phyloP scores from a whole-genome alignment of 2,888 invertebrate genomes.

The Aspidapion aeneum region DNA sequence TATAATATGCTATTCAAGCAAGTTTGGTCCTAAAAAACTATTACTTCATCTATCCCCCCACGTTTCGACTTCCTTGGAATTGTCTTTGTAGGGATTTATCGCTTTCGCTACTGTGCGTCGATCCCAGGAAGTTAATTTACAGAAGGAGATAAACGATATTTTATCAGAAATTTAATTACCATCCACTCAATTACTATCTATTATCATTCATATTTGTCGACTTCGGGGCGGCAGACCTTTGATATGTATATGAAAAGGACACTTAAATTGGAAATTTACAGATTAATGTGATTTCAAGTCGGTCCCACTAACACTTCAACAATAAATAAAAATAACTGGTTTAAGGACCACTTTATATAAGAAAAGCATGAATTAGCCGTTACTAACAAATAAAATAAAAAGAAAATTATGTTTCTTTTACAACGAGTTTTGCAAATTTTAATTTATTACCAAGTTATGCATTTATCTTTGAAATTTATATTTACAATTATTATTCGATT shows the following conservation, averaged over 20 bases:
- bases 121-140: slow-evolving; percentile 24
- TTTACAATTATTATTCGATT: too few species aligned
- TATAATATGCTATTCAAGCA: too few species aligned
- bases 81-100: slow-evolving; percentile 33
- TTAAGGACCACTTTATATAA: not conserved
- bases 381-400: not conserved
- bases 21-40: too few species aligned
- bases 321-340: not conserved
- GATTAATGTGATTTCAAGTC: slow-evolving; percentile 21
- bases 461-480: too few species aligned
- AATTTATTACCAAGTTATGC: not conserved
- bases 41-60: too few species aligned
- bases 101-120: slow-evolving; percentile 32
- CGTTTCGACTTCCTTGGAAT: too few species aligned
- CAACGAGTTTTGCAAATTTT: not conserved
- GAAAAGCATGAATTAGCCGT: not conserved
- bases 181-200: slow-evolving; percentile 27
- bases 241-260: slow-evolving; percentile 15
- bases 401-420: not conserved
- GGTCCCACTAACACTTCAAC: not conserved
- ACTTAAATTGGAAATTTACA: slow-evolving; percentile 19
- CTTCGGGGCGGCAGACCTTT: slow-evolving; percentile 21
- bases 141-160: slow-evolving; percentile 21
- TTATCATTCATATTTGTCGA: slow-evolving; percentile 29
- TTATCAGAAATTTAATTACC: slow-evolving; percentile 27